Percentiles rank a stretch among this genome's conserved stretches.
phyloP scores from a whole-genome alignment of 2,797 vertebrate species.

The Crax fasciolata region DNA sequence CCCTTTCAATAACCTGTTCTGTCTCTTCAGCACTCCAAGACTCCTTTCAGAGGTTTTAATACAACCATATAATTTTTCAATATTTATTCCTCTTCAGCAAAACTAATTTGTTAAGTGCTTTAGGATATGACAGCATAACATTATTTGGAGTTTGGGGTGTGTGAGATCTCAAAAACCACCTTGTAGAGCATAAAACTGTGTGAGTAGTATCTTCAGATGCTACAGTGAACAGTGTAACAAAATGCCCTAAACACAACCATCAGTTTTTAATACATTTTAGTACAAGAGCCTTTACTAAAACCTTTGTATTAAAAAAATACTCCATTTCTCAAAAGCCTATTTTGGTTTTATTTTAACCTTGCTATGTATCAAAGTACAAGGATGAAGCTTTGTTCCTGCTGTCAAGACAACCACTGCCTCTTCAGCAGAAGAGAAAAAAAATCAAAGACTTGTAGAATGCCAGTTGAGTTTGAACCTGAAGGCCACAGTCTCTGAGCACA shows the following conservation, averaged over 20 bases:
- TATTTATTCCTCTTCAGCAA: conserved; percentile 31
- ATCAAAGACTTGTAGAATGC: conserved; percentile 93
- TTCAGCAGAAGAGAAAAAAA: conserved; percentile 86
- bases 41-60: conserved; percentile 1
- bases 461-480: conserved; percentile 85
- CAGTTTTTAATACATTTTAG: conserved; percentile 51
- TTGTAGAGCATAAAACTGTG: background rate
- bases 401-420: conserved; percentile 87
- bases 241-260: background rate
- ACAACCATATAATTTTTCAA: background rate
- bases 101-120: background rate
- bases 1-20: conserved; percentile 27
- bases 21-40: background rate
- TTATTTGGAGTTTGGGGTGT: background rate
- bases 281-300: conserved; percentile 46
- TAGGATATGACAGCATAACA: background rate
- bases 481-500: conserved; percentile 88
- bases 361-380: conserved; percentile 80
- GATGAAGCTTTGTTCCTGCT: conserved; percentile 83
- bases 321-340: conserved; percentile 76
- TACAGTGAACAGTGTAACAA: background rate
- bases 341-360: conserved; percentile 81
- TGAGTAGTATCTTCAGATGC: background rate
- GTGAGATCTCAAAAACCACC: background rate
- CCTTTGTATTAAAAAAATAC: conserved; percentile 76